Evolutionary conservation across 2,888 invertebrate species (phyloP), one percentile per base, ranked within the genome.

Genomic region (Caenorhabditis virilis): DNA sequence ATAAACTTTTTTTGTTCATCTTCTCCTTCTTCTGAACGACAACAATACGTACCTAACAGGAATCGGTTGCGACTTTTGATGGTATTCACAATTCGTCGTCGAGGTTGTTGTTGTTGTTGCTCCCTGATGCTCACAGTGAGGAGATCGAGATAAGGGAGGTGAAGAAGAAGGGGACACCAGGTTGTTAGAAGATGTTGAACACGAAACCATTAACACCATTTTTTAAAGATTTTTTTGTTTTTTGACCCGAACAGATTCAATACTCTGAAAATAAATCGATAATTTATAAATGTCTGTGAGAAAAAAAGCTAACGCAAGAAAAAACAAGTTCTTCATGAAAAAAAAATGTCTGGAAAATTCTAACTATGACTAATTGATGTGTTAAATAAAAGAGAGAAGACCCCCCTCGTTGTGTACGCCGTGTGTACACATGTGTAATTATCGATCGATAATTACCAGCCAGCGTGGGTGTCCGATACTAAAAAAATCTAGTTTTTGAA

Each of bases 41-140:
- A n/a, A n/a, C n/a, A n/a, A n/a, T n/a, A n/a, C n/a, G n/a, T 47
- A 71, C 70, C 71, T 71, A 42, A 71, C 57, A 15, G 71, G 67
- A 60, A 68, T 66, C 42, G 71, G 71, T 23, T 63, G 52, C 49
- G 70, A 67, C 33, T 55, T 57, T 35, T 38, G 50, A 39, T 58
- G 58, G 41, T 47, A 53, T 23, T 33, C 13, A 13, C 5, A 20
- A 20, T 13, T 23, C 42, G 42, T 42, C 23, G 6, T 7, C 22
- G 39, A 39, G 4, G 42, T 42, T 25, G 23, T 42, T 22, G 39
- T 39, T 16, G 39, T 6, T 9, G 39, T 39, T 16, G 20, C 11
- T 45, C 11, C 13, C 23, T 15, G 16, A 11, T 45, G 9, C 5
- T 45, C n/a, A n/a, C n/a, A 45, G 45, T 22, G 20, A 4, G 13